These are phyloP conservation scores for Phyllotis vaccarum DNA, from an alignment of 2,797 vertebrate genomes.

Conservation along the genomic window DNA sequence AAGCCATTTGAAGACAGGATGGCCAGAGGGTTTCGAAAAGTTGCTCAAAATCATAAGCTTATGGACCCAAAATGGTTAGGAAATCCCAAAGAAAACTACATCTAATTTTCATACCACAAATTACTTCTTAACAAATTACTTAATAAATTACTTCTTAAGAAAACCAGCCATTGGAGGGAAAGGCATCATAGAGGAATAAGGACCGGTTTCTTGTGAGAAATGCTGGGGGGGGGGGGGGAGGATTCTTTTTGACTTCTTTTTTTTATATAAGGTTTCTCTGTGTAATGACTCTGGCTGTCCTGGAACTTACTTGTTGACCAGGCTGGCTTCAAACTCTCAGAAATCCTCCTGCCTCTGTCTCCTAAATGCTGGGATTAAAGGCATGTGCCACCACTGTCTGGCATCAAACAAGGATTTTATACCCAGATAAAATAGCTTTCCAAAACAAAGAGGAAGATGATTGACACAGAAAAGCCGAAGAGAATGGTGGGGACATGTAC, in stretches of 20 bases:
- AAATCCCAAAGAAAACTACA: not conserved
- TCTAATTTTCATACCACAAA: not conserved
- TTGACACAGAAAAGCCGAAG: not conserved
- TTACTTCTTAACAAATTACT: not conserved
- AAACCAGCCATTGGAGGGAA: not conserved
- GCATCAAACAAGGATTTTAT: not conserved
- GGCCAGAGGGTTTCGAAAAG: not conserved
- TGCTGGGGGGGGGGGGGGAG: too few species aligned
- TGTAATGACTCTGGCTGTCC: not conserved
- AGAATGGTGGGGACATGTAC: not conserved
- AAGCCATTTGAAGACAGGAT: not conserved
- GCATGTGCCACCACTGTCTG: not conserved
- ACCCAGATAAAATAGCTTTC: not conserved
- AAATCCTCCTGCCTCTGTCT: not conserved
- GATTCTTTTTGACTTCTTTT: too few species aligned
- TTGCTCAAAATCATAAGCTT: not conserved
- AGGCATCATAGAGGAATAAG: not conserved
- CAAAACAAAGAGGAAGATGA: not conserved
- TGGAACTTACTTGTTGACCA: not conserved
- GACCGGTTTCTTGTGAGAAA: not conserved
- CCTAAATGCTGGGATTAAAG: not conserved
- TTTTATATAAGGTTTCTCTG: not conserved
- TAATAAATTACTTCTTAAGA: too few species aligned
- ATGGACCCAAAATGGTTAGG: not conserved
- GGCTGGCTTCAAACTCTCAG: not conserved